A percentile compares a stretch with the other conserved stretches of the same genome.
phyloP scores from a whole-genome alignment of 2,888 invertebrate genomes.

The Sphaerophoria taeniata region DNA sequence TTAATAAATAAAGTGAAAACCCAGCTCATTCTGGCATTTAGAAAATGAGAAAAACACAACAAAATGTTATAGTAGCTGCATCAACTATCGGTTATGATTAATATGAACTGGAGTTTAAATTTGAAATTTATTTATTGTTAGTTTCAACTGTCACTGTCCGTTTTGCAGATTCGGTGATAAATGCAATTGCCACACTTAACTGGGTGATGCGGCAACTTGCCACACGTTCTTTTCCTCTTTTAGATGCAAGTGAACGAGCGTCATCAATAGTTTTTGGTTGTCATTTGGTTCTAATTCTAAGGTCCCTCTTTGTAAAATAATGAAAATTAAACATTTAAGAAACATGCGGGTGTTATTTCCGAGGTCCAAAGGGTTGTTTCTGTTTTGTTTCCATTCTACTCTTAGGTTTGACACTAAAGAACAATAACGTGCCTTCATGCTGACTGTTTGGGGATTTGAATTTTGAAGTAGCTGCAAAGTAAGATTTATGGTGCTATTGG shows the following conservation, averaged over 20 bases:
- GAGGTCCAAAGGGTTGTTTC: too few relatives aligned
- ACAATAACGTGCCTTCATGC: too few relatives aligned
- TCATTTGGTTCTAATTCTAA: too few relatives aligned
- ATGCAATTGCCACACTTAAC: conserved; percentile 33
- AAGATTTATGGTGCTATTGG: too few relatives aligned
- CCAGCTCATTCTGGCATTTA: conserved; percentile 18
- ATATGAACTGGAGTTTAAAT: conserved; percentile 63
- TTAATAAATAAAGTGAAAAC: conserved; percentile 59
- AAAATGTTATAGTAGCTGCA: conserved; percentile 34
- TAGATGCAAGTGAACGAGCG: neutral
- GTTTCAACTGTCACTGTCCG: conserved; percentile 11
- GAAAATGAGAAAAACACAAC: conserved; percentile 16
- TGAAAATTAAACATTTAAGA: too few relatives aligned
- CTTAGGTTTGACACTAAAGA: too few relatives aligned
- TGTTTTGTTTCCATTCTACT: too few relatives aligned
- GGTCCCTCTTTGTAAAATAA: too few relatives aligned
- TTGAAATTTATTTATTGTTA: conserved; percentile 54
- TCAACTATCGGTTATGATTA: conserved; percentile 40
- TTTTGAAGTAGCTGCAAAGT: too few relatives aligned
- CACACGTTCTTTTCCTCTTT: neutral
- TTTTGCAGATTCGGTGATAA: conserved; percentile 44
- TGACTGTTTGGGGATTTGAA: too few relatives aligned
- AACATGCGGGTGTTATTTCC: too few relatives aligned
- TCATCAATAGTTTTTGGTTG: too few relatives aligned
- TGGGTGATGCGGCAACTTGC: conserved; percentile 3